These are phyloP conservation scores for Chaetogeoica ovagalla DNA, from an alignment of 2,888 invertebrate genomes.

Conservation along the genomic window DNA sequence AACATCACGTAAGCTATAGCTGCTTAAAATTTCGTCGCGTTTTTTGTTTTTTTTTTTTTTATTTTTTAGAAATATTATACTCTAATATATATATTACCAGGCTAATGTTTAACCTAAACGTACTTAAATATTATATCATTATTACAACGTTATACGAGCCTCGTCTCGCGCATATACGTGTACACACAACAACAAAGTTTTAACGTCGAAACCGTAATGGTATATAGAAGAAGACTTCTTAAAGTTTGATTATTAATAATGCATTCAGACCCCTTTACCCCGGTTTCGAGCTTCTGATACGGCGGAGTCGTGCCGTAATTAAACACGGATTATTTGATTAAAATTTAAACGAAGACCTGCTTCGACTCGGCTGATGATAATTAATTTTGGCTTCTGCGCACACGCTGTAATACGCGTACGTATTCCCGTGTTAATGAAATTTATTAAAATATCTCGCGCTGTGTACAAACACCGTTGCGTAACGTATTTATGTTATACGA, in stretches of 20 bases:
- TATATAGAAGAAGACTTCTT: slow-evolving; percentile 16
- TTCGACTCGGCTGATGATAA: slow-evolving; percentile 17
- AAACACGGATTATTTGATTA: slow-evolving; percentile 50
- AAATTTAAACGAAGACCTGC: slow-evolving; percentile 42
- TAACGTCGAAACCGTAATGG: slow-evolving; percentile 33
- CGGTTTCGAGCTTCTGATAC: slow-evolving; percentile 19
- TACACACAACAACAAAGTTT: slow-evolving; percentile 22
- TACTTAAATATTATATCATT: not conserved
- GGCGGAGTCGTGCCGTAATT: slow-evolving; percentile 27
- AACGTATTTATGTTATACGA: no score
- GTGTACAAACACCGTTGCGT: no score
- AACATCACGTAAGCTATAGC: not conserved
- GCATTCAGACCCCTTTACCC: slow-evolving; percentile 6
- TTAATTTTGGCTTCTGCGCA: slow-evolving; percentile 43
- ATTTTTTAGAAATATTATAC: not conserved
- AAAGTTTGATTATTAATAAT: slow-evolving; percentile 49
- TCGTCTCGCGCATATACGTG: not conserved
- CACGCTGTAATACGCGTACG: not conserved
- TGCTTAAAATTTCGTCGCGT: not conserved
- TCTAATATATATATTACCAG: not conserved
- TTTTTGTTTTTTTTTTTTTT: not conserved
- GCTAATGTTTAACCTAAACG: not conserved
- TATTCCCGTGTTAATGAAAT: slow-evolving; percentile 37
- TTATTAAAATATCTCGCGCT: not conserved
- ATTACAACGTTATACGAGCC: not conserved